These are phyloP conservation scores for Ladona fulva DNA, from an alignment of 1,140 invertebrate genomes.

Conservation along the genomic window DNA sequence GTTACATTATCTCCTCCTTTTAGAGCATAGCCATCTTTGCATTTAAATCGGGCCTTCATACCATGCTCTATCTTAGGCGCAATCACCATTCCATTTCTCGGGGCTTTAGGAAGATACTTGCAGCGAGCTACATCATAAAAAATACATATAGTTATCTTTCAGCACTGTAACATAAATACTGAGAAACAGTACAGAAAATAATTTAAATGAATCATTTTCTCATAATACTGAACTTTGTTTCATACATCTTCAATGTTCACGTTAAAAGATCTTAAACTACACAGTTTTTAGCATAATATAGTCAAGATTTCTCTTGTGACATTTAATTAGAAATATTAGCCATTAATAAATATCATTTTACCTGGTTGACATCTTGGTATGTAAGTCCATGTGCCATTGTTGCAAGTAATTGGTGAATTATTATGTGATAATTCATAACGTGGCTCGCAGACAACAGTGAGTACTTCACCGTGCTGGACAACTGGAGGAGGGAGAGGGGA, in stretches of 20 bases:
- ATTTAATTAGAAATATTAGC: neutral
- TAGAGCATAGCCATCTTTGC: conserved; percentile 81
- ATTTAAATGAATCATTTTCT: too few relatives aligned
- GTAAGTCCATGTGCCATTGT: conserved; percentile 93
- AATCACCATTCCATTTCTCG: conserved; percentile 88
- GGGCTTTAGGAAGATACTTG: conserved; percentile 75
- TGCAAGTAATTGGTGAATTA: conserved; percentile 67
- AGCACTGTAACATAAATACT: neutral
- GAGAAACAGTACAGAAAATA: neutral
- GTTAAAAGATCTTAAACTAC: too few relatives aligned
- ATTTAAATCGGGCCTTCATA: conserved; percentile 83
- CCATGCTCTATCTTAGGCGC: conserved; percentile 93
- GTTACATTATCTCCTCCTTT: conserved; percentile 58
- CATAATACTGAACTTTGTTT: too few relatives aligned
- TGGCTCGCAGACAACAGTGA: conserved; percentile 75
- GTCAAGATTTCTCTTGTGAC: neutral
- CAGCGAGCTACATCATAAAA: conserved; percentile 53
- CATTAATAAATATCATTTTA: conserved; percentile 23
- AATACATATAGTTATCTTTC: neutral
- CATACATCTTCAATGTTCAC: too few relatives aligned
- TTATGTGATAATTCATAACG: conserved; percentile 79
- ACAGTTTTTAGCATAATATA: neutral
- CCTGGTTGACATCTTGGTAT: conserved; percentile 84
- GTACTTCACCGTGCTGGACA: conserved; percentile 75
- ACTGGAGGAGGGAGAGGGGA: conserved; percentile 32